phyloP scores from a whole-genome alignment of 2,113 vertebrate species.

The Oreotrochilus melanogaster region DNA sequence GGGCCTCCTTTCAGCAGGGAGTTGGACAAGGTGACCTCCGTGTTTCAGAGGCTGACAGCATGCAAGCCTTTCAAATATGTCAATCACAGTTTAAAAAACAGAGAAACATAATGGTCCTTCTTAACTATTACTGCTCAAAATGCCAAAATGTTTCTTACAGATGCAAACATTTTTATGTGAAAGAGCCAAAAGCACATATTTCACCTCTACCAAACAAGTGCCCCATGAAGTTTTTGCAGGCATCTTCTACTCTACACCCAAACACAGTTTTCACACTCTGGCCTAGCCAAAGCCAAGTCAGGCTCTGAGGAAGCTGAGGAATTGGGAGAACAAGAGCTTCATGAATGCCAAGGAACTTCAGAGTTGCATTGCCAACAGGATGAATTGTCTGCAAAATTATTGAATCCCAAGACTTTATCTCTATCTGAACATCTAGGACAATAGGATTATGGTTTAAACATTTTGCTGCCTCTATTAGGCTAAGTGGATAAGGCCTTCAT shows the following conservation, averaged over 20 bases:
- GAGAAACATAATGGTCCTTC: neutral
- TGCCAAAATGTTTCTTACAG: neutral
- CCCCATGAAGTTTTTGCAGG: neutral
- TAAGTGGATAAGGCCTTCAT: neutral
- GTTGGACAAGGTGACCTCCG: neutral
- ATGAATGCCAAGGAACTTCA: neutral
- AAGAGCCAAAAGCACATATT: neutral
- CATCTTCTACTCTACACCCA: neutral
- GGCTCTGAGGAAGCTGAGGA: neutral
- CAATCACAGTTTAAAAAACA: neutral
- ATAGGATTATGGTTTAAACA: neutral
- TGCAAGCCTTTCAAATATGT: neutral
- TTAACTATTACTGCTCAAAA: neutral
- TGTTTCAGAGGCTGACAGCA: neutral
- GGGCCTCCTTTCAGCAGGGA: neutral
- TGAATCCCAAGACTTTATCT: neutral
- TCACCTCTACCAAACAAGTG: neutral
- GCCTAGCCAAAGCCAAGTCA: neutral
- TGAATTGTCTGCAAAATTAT: neutral
- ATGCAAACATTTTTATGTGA: neutral
- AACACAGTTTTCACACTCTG: neutral
- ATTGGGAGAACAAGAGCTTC: neutral
- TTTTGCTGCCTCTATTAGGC: neutral
- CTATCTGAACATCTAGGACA: neutral
- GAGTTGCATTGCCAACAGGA: neutral